phyloP scores from a whole-genome alignment of 2,113 vertebrate genomes.

The Sarotherodon lohbergeri region DNA sequence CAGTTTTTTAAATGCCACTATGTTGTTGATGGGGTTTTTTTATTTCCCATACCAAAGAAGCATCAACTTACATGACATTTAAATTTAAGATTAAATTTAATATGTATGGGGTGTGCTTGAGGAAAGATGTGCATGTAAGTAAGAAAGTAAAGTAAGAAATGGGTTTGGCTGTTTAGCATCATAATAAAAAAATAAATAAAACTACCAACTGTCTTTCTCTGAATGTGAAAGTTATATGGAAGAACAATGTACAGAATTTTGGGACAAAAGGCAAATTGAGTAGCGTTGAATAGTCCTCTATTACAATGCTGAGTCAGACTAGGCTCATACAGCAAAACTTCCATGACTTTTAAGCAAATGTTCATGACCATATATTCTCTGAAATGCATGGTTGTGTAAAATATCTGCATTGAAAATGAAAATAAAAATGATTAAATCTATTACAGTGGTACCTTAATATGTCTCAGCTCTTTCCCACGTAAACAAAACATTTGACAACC shows the following conservation, averaged over 20 bases:
- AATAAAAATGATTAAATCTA: neutral
- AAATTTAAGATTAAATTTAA: neutral
- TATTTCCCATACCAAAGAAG: neutral
- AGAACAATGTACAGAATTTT: neutral
- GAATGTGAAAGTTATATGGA: neutral
- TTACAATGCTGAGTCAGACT: neutral
- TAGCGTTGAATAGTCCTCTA: neutral
- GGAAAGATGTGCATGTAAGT: neutral
- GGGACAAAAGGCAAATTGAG: neutral
- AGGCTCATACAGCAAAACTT: neutral
- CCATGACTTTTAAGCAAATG: neutral
- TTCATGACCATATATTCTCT: neutral
- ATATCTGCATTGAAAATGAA: neutral
- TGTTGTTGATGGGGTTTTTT: neutral
- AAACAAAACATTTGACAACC: neutral
- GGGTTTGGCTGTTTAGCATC: neutral
- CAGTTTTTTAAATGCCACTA: neutral
- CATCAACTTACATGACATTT: neutral
- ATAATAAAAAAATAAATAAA: neutral
- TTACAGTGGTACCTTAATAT: neutral
- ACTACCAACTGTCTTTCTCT: neutral
- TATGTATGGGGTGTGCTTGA: neutral
- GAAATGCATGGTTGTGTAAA: neutral
- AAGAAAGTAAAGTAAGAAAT: neutral
- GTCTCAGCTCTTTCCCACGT: neutral